Base-by-base conservation (phyloP, 2,888 invertebrate species). In the Hirtodrosophila duncani region DNA sequence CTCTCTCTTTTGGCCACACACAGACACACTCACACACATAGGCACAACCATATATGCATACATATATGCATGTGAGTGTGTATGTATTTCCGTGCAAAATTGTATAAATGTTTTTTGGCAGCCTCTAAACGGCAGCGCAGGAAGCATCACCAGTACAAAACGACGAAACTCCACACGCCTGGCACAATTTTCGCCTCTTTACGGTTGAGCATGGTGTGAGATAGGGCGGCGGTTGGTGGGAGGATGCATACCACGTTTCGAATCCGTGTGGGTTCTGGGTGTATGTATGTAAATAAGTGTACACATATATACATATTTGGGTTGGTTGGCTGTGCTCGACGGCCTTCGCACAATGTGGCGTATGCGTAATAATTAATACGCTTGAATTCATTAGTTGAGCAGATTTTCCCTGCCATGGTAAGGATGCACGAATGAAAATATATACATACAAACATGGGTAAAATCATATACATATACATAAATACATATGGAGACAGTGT, bases 321-420 rank as follows among this genome's bases (percentile, higher is more conserved):
- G 27, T 17, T 41, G 45, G 34, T 49, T 59, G 61, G 39, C 51
- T 67, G 41, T 70, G 70, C 50, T 60, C 57, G 53, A 61, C 71
- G 72, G 63, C 67, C 75, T 70, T 69, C 80, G 81, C 58, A 81
- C 77, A 71, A 67, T 75, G 81, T 66, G 80, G 67, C 82, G 82
- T 77, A 80, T 77, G 80, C 80, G 80, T 81, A 81, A 77, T 81
- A 77, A 80, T 77, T 81, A 80, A 75, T 79, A 81, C 82, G 81
- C 75, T 68, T 79, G 77, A 81, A 81, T 74, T 74, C 82, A 81
- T 75, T 81, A 81, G 81, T 81, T 74, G 75, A 81, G 74, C 81
- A 62, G 67, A 78, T 78, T 74, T 78, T 74, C 72, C 80, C 72
- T 68, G 81, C 62, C 67, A 70, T 31, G 46, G 57, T 72, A 61